Percentiles rank a stretch among this genome's conserved stretches.
These are phyloP conservation scores for Platysteira castanea DNA, from an alignment of 2,113 vertebrate genomes.

Conservation along the genomic window DNA sequence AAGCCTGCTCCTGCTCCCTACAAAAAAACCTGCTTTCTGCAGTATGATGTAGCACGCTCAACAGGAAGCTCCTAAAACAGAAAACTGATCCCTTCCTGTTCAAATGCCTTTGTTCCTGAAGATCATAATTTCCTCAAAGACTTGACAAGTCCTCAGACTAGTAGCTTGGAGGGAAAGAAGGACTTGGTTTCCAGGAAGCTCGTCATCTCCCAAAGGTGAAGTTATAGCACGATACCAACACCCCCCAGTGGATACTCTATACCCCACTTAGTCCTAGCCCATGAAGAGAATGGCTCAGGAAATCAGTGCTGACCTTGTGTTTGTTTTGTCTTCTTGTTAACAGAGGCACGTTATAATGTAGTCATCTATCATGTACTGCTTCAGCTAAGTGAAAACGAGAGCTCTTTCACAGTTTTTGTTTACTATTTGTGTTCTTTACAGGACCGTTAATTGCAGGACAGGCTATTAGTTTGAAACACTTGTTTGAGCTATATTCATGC, in stretches of 20 bases:
- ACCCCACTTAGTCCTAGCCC: neutral
- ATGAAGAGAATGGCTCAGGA: neutral
- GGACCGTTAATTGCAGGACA: neutral
- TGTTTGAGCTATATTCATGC: neutral
- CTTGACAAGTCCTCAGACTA: neutral
- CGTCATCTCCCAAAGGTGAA: neutral
- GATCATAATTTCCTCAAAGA: neutral
- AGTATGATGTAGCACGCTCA: neutral
- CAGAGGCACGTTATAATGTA: neutral
- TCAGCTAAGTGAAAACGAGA: neutral
- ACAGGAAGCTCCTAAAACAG: neutral
- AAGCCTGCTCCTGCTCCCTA: neutral
- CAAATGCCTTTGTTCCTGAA: neutral
- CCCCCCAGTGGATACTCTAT: neutral
- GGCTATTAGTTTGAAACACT: neutral
- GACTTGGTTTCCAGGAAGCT: neutral
- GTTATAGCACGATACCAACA: neutral
- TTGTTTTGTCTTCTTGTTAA: neutral
- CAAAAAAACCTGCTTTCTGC: neutral
- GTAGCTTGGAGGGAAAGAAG: neutral
- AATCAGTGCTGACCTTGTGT: neutral
- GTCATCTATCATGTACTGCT: neutral
- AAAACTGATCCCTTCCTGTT: neutral
- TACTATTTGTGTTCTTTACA: neutral
- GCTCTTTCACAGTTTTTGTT: neutral